Conservation (phyloP, 2,113 vertebrate genomes). For the Saccopteryx leptura region DNA sequence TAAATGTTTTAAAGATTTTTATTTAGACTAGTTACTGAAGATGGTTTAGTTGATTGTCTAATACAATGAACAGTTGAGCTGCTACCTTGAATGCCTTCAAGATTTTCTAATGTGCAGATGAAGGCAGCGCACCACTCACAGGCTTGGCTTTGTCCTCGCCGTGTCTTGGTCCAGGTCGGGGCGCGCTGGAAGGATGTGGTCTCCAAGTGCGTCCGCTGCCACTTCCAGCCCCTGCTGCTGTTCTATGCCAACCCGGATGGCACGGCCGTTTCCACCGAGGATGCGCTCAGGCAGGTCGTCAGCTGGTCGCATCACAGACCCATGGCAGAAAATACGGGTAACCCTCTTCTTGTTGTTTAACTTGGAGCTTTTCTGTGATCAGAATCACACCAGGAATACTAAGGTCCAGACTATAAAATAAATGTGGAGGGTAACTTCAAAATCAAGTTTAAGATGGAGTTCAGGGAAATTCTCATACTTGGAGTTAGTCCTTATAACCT, state of each 20-base stretch:
- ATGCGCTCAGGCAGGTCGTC: constrained; percentile 90
- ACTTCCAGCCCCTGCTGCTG: constrained; percentile 97
- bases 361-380: background rate
- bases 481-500: background rate
- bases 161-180: constrained; percentile 90
- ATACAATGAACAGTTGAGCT: background rate
- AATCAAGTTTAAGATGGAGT: background rate
- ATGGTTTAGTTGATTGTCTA: background rate
- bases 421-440: constrained; percentile 12
- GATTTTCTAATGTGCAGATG: background rate
- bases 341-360: constrained; percentile 54
- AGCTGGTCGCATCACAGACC: constrained; percentile 90
- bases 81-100: background rate
- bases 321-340: constrained; percentile 90
- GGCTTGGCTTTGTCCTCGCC: background rate
- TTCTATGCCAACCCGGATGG: constrained; percentile 98
- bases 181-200: constrained; percentile 98
- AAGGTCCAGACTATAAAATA: background rate
- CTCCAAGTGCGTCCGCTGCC: constrained; percentile 95
- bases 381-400: background rate
- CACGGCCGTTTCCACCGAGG: constrained; percentile 93
- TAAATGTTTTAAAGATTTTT: constrained; percentile 10
- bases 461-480: background rate
- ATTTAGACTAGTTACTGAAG: constrained; percentile 3
- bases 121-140: background rate